phyloP scores from a whole-genome alignment of 2,797 vertebrate genomes.

The Pseudocheirus occidentalis region DNA sequence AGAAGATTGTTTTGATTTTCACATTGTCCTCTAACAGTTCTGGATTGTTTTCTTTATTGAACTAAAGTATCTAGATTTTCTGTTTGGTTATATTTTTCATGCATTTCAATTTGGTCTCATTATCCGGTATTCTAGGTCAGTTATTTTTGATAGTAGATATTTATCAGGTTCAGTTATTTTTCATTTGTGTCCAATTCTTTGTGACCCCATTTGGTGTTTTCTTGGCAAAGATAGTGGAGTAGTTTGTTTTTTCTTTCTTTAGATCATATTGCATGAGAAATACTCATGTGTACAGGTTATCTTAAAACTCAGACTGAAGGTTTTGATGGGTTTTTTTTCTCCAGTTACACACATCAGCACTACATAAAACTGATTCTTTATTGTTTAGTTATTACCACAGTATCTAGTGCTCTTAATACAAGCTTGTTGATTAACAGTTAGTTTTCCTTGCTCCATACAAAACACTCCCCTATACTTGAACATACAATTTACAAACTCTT shows the following conservation, averaged over 20 bases:
- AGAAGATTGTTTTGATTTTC: not conserved
- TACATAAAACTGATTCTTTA: not conserved
- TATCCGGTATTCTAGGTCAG: not conserved
- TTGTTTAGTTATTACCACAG: not conserved
- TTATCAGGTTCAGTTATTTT: not conserved
- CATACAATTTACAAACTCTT: not conserved
- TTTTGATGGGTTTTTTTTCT: not conserved
- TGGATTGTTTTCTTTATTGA: not conserved
- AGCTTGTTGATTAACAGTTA: not conserved
- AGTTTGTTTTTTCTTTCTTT: too few relatives aligned
- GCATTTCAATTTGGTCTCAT: not conserved
- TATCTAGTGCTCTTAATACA: not conserved
- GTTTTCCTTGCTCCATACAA: not conserved
- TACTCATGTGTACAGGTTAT: not conserved
- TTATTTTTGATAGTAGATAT: not conserved
- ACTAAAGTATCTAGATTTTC: not conserved
- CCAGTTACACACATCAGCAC: not conserved
- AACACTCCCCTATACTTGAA: not conserved
- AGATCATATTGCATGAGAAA: too few relatives aligned
- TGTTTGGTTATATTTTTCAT: not conserved
- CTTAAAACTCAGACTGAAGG: not conserved
- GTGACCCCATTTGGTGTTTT: too few relatives aligned
- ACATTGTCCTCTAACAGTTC: not conserved
- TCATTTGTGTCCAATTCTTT: too few relatives aligned
- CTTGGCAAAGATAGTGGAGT: too few relatives aligned